These are phyloP conservation scores for Drosophila emarginata DNA, from an alignment of 2,888 invertebrate species.

Conservation along the genomic window DNA sequence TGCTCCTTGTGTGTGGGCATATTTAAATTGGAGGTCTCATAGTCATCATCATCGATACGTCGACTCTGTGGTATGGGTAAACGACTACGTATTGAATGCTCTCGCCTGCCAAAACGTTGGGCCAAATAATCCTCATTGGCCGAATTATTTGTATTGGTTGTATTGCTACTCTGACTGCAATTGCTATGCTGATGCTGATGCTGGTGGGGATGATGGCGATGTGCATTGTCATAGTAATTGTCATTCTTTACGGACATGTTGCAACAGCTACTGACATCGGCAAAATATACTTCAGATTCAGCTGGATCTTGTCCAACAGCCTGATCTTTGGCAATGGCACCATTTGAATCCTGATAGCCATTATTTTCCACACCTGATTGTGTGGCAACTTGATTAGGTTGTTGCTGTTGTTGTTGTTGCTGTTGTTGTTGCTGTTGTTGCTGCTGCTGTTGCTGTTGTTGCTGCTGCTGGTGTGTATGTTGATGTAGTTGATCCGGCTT, in stretches of 20 bases:
- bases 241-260: conserved; percentile 87
- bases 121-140: conserved; percentile 85
- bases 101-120: conserved; percentile 84
- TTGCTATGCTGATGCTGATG: conserved; percentile 68
- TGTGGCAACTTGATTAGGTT: not conserved
- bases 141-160: conserved; percentile 46
- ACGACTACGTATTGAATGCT: conserved; percentile 85
- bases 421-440: conserved; percentile 57
- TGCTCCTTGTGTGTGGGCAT: conserved; percentile 58
- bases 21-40: conserved; percentile 75
- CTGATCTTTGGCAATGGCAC: conserved; percentile 64
- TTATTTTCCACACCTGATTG: conserved; percentile 89
- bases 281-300: conserved; percentile 93
- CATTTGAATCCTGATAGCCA: conserved; percentile 85
- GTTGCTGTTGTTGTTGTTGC: conserved; percentile 20
- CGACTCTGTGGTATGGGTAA: conserved; percentile 84
- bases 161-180: conserved; percentile 67
- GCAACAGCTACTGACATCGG: conserved; percentile 93
- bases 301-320: conserved; percentile 84
- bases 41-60: conserved; percentile 78
- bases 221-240: conserved; percentile 81
- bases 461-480: conserved; percentile 32
- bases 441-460: conserved; percentile 58
- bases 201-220: conserved; percentile 55
- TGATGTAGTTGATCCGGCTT: conserved; percentile 57